phyloP scores from a whole-genome alignment of 1,140 invertebrate species.

The Drosophila nigromelanica region DNA sequence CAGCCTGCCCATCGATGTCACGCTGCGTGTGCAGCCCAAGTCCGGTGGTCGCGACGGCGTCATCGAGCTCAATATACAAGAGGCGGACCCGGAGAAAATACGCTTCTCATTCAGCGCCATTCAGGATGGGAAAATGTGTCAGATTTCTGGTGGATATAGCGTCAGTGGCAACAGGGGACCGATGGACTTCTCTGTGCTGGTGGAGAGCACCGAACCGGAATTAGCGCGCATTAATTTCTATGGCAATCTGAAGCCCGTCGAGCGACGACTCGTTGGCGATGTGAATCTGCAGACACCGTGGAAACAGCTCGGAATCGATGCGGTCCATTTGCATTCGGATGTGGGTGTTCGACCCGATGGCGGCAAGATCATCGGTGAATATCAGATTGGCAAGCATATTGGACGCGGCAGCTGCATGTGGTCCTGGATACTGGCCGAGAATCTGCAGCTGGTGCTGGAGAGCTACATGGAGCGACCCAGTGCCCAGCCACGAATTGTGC shows the following conservation, averaged over 20 bases:
- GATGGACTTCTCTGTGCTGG: conserved; percentile 70
- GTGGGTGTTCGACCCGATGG: conserved; percentile 31
- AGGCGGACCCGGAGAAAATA: conserved; percentile 57
- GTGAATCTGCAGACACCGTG: conserved; percentile 73
- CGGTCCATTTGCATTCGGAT: conserved; percentile 64
- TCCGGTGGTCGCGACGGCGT: conserved; percentile 67
- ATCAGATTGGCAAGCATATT: conserved; percentile 62
- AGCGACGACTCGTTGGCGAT: conserved; percentile 50
- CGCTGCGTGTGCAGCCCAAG: conserved; percentile 63
- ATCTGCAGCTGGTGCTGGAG: conserved; percentile 83
- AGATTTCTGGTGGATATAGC: conserved; percentile 75
- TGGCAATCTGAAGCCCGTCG: conserved; percentile 50
- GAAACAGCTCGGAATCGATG: conserved; percentile 73
- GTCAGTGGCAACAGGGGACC: conserved; percentile 37
- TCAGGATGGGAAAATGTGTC: conserved; percentile 74
- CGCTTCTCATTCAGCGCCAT: conserved; percentile 74
- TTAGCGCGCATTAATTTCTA: conserved; percentile 70
- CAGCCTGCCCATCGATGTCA: conserved; percentile 50
- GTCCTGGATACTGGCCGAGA: conserved; percentile 82
- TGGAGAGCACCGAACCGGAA: conserved; percentile 73
- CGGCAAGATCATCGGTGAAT: conserved; percentile 62
- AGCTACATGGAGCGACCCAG: conserved; percentile 78
- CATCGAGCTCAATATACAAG: conserved; percentile 66
- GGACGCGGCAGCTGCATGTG: conserved; percentile 69
- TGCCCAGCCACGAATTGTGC: conserved; percentile 56